Base-by-base conservation (phyloP, 2,113 vertebrate genomes). In the Syrrhaptes paradoxus region DNA sequence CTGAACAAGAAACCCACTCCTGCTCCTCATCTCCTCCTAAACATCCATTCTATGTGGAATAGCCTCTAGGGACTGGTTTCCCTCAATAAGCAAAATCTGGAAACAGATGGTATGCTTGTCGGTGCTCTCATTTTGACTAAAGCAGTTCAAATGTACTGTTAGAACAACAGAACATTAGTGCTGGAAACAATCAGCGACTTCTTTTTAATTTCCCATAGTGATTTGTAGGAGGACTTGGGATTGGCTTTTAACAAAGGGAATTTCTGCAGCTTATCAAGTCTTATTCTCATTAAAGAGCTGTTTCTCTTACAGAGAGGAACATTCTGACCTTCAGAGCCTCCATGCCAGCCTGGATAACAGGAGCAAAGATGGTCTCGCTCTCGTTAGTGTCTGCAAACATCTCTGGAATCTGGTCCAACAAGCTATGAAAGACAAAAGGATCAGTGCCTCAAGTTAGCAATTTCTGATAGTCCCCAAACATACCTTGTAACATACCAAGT, bases 391-490 rank as follows among this genome's bases (percentile, higher is more conserved):
- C 98, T 13, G 98, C 98, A 98, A 99, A 99, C 98, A 99, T 98
- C 93, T 99, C 99, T 46, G 99, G 99, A 97, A 99, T 99, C 97
- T 99, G 99, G 91, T 99, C 99, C 98, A 99, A 96, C 87, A 99
- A 98, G 93, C 99, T 99, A 25, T 1, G 10, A 93, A 84, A 97
- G 49, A 76, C 13, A 17, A 31, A 78, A 88, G 57, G n/a, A 80
- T 68, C 70, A 82, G 10, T 70, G 49, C 79, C 73, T 65, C 61
- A 87, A 18, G 25, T 54, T 22, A 76, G 25, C 3, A 1, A 77
- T 25, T 29, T 51, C 11, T 17, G 63, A 90, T 21, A 70, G 82
- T 45, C 48, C 32, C 78, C 43, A 63, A 87, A 51, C 52, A 89
- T 4, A 52, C 57, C 45, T 41, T 74, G 4, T 38, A 43, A 75